Percentiles rank a stretch among this genome's conserved stretches.
Conservation (phyloP, 2,888 invertebrate genomes). For the Trachelus troglodyta region DNA sequence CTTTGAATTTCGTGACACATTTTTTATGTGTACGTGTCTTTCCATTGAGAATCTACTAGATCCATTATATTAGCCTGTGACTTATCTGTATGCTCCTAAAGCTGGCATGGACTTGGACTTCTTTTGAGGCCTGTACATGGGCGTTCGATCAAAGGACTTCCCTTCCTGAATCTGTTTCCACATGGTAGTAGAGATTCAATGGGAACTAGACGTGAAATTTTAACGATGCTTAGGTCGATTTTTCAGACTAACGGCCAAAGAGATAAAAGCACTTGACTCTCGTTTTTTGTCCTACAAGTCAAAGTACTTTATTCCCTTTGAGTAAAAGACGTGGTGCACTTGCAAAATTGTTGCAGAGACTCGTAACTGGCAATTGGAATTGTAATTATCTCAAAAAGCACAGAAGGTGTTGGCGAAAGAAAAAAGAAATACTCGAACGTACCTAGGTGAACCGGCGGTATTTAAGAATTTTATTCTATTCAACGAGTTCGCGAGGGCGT, state of each 20-base stretch:
- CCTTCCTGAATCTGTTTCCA: neutral
- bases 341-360: neutral
- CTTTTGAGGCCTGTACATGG: neutral
- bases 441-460: neutral
- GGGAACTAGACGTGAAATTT: neutral
- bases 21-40: neutral
- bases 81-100: neutral
- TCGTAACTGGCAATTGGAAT: neutral
- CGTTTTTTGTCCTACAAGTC: neutral
- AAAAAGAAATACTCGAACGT: neutral
- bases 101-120: neutral
- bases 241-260: neutral
- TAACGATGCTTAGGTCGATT: neutral
- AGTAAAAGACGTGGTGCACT: neutral
- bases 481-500: neutral
- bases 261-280: too few species aligned
- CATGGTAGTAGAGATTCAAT: neutral
- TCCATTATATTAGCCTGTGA: neutral
- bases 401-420: neutral
- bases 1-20: neutral
- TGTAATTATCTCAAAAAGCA: neutral
- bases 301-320: neutral
- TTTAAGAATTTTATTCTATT: neutral
- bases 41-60: neutral
- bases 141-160: neutral